A percentile compares a stretch with the other conserved stretches of the same genome.
Conservation (phyloP, 1,140 invertebrate genomes). For the Lucilia sericata region DNA sequence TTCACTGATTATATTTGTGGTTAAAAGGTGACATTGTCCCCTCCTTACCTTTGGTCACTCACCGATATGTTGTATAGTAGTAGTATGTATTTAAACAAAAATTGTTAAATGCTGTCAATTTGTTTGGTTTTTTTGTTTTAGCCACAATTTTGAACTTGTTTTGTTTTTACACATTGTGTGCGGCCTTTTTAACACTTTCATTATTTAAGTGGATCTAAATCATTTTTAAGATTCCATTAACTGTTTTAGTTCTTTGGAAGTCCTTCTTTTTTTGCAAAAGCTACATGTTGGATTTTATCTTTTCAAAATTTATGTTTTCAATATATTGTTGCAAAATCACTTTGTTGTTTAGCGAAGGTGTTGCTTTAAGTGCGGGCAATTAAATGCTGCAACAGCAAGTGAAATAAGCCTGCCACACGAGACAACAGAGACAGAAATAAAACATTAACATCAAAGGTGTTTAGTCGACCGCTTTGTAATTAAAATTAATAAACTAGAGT, state of each 20-base stretch:
- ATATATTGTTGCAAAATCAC: neutral
- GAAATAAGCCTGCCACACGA: neutral
- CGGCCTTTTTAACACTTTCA: constrained; percentile 12
- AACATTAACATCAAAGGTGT: neutral
- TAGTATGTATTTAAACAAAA: neutral
- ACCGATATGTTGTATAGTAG: neutral
- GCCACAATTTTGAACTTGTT: neutral
- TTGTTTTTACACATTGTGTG: constrained; percentile 1
- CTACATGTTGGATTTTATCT: neutral
- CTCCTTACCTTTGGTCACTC: neutral
- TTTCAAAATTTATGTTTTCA: neutral
- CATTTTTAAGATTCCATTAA: constrained; percentile 19
- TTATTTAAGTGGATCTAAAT: constrained; percentile 4
- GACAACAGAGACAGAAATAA: neutral
- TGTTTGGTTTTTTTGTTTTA: neutral
- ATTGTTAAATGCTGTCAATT: neutral
- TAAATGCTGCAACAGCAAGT: constrained; percentile 3
- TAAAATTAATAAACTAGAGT: constrained; percentile 24
- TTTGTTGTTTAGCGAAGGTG: constrained; percentile 12
- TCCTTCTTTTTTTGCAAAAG: neutral
- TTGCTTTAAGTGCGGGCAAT: neutral
- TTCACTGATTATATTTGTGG: neutral
- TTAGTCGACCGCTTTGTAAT: neutral
- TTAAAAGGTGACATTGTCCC: neutral
- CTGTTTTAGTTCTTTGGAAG: constrained; percentile 10